phyloP scores from a whole-genome alignment of 1,140 invertebrate species.

The Dendroctonus valens region DNA sequence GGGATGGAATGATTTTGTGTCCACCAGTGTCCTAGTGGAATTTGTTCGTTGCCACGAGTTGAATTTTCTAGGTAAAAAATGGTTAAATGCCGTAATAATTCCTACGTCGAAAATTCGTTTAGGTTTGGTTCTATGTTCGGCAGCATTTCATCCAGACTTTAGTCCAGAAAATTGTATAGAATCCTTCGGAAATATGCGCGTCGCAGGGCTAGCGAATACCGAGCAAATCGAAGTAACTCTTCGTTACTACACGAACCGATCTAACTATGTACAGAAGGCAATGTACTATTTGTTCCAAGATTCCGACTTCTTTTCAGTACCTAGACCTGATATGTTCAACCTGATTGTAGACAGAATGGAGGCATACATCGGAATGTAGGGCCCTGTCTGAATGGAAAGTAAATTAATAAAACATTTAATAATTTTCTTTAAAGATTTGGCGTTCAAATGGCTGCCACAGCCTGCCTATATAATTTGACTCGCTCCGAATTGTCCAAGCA shows the following conservation, averaged over 20 bases:
- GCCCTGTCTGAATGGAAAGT: slow-evolving; percentile 33
- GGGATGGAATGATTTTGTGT: slow-evolving; percentile 54
- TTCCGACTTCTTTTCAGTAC: slow-evolving; percentile 45
- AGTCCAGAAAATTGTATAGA: slow-evolving; percentile 29
- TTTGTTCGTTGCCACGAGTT: slow-evolving; percentile 37
- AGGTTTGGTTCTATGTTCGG: slow-evolving; percentile 44
- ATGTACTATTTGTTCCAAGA: slow-evolving; percentile 71
- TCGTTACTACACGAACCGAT: slow-evolving; percentile 58
- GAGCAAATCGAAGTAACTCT: slow-evolving; percentile 55
- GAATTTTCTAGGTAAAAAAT: slow-evolving; percentile 35
- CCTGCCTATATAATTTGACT: slow-evolving; percentile 79
- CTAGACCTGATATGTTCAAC: slow-evolving; percentile 67
- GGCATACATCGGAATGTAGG: slow-evolving; percentile 57
- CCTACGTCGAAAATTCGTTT: neutral
- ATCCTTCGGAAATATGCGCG: slow-evolving; percentile 36
- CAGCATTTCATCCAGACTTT: slow-evolving; percentile 42
- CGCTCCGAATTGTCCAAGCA: slow-evolving; percentile 65
- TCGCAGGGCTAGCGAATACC: slow-evolving; percentile 46
- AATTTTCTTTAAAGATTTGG: slow-evolving; percentile 49
- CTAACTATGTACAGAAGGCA: slow-evolving; percentile 69
- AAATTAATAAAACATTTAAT: neutral
- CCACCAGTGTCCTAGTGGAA: neutral
- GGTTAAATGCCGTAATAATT: neutral
- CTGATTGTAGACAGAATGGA: slow-evolving; percentile 70
- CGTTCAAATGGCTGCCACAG: slow-evolving; percentile 79